A percentile compares a stretch with the other conserved stretches of the same genome.
Evolutionary conservation across 2,888 invertebrate species (phyloP).

Genomic region (Drosophila borborema): DNA sequence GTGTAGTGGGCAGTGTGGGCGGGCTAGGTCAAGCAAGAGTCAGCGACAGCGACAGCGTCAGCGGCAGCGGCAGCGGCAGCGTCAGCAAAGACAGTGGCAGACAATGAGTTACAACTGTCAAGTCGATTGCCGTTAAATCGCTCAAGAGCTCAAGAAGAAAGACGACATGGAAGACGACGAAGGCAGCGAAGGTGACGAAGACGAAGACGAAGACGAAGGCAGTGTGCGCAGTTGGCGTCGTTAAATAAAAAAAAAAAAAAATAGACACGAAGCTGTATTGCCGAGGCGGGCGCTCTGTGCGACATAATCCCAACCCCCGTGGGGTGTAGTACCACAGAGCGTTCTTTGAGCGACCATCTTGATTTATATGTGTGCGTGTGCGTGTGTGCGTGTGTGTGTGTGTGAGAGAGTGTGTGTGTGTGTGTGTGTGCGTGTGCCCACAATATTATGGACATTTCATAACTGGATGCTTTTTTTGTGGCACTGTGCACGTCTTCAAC

Average conservation of each 20-base stretch:
- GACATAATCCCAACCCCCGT: constrained; percentile 47
- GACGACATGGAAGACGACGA: not conserved
- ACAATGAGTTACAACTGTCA: constrained; percentile 64
- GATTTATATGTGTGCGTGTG: constrained; percentile 30
- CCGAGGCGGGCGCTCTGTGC: constrained; percentile 33
- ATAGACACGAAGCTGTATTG: constrained; percentile 35
- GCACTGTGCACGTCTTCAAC: constrained; percentile 4
- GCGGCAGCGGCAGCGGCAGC: constrained; percentile 6
- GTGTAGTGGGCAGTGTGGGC: constrained; percentile 28
- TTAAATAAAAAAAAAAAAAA: constrained; percentile 3
- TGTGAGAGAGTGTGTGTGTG: not conserved
- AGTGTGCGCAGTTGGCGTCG: constrained; percentile 38
- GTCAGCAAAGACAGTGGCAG: constrained; percentile 24
- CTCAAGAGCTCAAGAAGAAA: constrained; percentile 48
- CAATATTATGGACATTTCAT: constrained; percentile 56
- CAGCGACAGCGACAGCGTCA: constrained; percentile 2
- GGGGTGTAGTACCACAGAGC: constrained; percentile 24
- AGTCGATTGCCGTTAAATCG: constrained; percentile 61
- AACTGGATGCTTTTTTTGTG: constrained; percentile 41
- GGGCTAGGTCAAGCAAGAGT: constrained; percentile 33
- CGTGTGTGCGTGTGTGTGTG: constrained; percentile 6
- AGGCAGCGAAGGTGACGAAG: constrained; percentile 6
- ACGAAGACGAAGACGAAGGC: constrained; percentile 16
- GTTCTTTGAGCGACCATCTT: constrained; percentile 37
- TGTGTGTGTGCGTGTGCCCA: constrained; percentile 21